These are phyloP conservation scores for Acrocephalus kingi DNA, from an alignment of 2,113 vertebrate genomes.

Conservation along the genomic window DNA sequence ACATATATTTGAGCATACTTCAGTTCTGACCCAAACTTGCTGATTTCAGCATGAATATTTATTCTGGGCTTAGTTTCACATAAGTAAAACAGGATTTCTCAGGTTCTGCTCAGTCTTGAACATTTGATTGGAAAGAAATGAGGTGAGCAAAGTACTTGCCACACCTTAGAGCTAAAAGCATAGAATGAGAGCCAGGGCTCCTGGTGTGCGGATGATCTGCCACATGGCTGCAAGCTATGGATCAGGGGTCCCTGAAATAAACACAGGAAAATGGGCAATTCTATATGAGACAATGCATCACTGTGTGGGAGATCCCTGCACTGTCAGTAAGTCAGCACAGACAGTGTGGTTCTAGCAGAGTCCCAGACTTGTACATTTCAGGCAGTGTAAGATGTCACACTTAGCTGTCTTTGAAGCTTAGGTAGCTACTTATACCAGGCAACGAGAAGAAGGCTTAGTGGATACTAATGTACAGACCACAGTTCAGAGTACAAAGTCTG, in stretches of 20 bases:
- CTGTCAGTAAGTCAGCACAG: neutral
- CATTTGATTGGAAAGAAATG: neutral
- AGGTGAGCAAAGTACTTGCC: neutral
- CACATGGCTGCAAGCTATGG: neutral
- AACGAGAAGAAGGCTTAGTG: neutral
- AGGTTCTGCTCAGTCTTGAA: neutral
- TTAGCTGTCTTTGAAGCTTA: neutral
- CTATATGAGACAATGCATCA: neutral
- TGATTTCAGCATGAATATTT: neutral
- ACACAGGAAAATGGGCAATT: neutral
- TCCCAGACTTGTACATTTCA: neutral
- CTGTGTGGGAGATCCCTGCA: neutral
- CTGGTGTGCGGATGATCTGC: neutral
- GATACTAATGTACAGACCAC: neutral
- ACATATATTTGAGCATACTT: neutral
- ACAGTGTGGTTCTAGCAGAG: neutral
- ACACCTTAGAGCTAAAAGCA: neutral
- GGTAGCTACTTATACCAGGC: neutral
- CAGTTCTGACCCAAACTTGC: neutral
- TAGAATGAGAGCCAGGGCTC: neutral
- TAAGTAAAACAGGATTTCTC: neutral
- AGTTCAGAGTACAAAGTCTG: neutral
- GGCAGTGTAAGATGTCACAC: neutral
- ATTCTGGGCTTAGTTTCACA: neutral
- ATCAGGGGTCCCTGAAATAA: neutral